These are phyloP conservation scores for Acrobasis suavella DNA, from an alignment of 2,888 invertebrate species.

Conservation along the genomic window DNA sequence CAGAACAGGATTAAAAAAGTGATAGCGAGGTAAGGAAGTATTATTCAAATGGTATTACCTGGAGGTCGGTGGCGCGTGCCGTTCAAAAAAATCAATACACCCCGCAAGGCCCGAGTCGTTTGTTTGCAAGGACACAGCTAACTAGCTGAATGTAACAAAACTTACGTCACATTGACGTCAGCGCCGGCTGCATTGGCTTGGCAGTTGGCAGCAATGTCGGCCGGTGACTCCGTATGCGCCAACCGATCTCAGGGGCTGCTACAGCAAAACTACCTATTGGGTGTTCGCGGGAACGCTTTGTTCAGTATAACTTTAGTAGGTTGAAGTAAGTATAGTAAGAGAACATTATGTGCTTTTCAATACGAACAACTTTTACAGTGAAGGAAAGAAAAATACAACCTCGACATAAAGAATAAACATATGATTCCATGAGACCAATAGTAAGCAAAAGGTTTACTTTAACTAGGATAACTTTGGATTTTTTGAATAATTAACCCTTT, in stretches of 20 bases:
- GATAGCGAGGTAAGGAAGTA: slow-evolving; percentile 33
- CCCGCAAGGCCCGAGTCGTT: slow-evolving; percentile 50
- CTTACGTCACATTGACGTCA: slow-evolving; percentile 39
- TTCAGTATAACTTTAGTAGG: no score
- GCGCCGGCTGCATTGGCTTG: slow-evolving; percentile 12
- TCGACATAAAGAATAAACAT: no score
- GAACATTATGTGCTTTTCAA: no score
- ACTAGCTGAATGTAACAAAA: slow-evolving; percentile 47
- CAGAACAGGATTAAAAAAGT: slow-evolving; percentile 15
- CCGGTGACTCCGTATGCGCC: neutral
- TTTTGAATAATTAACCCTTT: no score
- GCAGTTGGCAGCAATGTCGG: neutral
- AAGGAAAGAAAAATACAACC: no score
- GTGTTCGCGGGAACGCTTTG: no score
- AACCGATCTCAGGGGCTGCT: neutral
- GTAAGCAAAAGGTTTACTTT: no score
- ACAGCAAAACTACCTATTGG: neutral
- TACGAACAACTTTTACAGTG: no score
- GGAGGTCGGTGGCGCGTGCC: slow-evolving; percentile 52
- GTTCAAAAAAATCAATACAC: slow-evolving; percentile 66
- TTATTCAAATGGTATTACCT: slow-evolving; percentile 59
- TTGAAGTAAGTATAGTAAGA: no score
- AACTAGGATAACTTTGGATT: no score
- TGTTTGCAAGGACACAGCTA: slow-evolving; percentile 33
- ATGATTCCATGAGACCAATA: no score